Evolutionary conservation across 2,797 vertebrate species (phyloP).

Genomic region (Delichon dasypus): DNA sequence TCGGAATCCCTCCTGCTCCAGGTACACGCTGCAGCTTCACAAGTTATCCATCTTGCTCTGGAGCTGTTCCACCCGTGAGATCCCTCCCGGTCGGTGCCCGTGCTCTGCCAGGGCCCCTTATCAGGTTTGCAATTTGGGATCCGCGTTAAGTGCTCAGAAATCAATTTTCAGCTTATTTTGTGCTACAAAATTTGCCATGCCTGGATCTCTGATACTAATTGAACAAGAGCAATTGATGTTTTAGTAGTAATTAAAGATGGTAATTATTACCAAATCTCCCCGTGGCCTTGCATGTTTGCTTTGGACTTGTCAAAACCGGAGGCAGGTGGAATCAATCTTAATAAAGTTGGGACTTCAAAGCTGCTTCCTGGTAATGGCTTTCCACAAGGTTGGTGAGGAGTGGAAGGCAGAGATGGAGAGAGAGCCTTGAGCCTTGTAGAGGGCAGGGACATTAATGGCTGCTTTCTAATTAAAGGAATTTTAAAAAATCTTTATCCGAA

Average conservation of each 20-base stretch:
- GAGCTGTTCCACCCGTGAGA: slow-evolving; percentile 18
- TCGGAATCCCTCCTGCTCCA: slow-evolving; percentile 36
- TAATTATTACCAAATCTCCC: slow-evolving; percentile 83
- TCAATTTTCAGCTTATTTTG: slow-evolving; percentile 86
- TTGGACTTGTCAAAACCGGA: slow-evolving; percentile 77
- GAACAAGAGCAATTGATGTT: slow-evolving; percentile 87
- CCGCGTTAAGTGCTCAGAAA: slow-evolving; percentile 74
- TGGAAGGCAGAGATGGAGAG: neutral
- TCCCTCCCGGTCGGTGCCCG: slow-evolving; percentile 41
- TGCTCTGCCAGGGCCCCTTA: slow-evolving; percentile 69
- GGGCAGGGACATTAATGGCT: neutral
- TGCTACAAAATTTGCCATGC: slow-evolving; percentile 76
- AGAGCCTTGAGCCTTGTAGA: neutral
- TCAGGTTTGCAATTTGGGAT: slow-evolving; percentile 74
- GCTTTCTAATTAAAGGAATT: neutral
- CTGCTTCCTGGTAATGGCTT: slow-evolving; percentile 35
- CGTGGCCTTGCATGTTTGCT: slow-evolving; percentile 72
- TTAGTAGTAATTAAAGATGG: slow-evolving; percentile 85
- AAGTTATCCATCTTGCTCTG: slow-evolving; percentile 61
- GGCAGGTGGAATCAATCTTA: slow-evolving; percentile 73
- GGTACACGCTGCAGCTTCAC: slow-evolving; percentile 26
- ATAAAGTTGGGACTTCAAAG: slow-evolving; percentile 69
- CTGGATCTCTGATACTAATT: slow-evolving; percentile 82
- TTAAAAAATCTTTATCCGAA: neutral
- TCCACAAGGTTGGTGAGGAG: slow-evolving; percentile 4